Percentiles rank a stretch among this genome's conserved stretches.
Conservation (phyloP, 2,888 invertebrate species). For the Drosophila colorata region DNA sequence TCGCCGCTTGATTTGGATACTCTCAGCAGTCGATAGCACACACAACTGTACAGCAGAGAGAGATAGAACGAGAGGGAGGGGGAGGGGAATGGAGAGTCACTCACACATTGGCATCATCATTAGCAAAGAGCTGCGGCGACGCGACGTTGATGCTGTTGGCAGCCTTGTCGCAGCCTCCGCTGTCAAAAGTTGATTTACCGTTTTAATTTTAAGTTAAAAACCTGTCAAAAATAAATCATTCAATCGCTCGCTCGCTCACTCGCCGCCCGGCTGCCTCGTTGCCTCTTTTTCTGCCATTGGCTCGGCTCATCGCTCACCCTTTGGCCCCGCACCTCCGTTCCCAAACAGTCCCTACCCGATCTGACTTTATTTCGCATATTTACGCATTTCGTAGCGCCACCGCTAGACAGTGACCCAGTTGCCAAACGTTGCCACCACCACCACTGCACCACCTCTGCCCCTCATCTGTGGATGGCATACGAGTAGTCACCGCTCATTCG, state of each 20-base stretch:
- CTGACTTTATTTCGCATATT: constrained; percentile 47
- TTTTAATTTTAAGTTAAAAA: constrained; percentile 85
- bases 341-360: neutral
- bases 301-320: constrained; percentile 7
- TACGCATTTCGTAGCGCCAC: constrained; percentile 62
- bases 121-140: constrained; percentile 71
- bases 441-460: neutral
- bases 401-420: constrained; percentile 72
- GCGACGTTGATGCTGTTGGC: constrained; percentile 65
- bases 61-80: neutral
- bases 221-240: constrained; percentile 85
- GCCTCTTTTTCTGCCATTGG: constrained; percentile 19
- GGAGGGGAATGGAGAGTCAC: neutral
- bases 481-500: constrained; percentile 16
- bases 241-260: constrained; percentile 71
- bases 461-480: constrained; percentile 20
- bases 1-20: constrained; percentile 74
- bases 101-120: constrained; percentile 69
- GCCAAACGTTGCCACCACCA: constrained; percentile 22
- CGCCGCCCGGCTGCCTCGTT: constrained; percentile 7
- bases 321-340: neutral
- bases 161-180: constrained; percentile 77
- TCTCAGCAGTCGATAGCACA: constrained; percentile 36
- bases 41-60: neutral
- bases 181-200: constrained; percentile 84